Percentiles rank a stretch among this genome's conserved stretches.
Evolutionary conservation across 2,888 invertebrate genomes (phyloP).

Genomic region (Apodemia mormo): DNA sequence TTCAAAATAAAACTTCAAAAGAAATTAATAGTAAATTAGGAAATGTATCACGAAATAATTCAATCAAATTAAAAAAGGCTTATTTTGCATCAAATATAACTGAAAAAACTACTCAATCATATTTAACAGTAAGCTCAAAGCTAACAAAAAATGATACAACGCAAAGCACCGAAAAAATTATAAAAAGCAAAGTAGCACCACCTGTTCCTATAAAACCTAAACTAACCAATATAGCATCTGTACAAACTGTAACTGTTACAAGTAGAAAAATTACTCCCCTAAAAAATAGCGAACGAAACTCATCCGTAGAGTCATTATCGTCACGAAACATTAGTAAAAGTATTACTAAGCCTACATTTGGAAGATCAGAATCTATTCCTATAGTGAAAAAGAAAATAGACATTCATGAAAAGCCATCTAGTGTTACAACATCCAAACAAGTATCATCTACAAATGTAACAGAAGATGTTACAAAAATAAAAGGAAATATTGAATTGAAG

Average conservation of each 20-base stretch:
- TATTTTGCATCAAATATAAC: constrained; percentile 47
- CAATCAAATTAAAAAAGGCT: constrained; percentile 56
- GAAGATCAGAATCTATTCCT: constrained; percentile 56
- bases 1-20: constrained; percentile 43
- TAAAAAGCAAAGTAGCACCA: constrained; percentile 81
- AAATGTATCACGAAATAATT: constrained; percentile 56
- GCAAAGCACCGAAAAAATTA: constrained; percentile 44
- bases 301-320: constrained; percentile 56
- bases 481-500: constrained; percentile 70
- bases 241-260: constrained; percentile 44
- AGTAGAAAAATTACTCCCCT: constrained; percentile 43
- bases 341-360: constrained; percentile 51
- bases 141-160: constrained; percentile 38
- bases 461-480: constrained; percentile 41
- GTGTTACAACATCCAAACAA: constrained; percentile 31
- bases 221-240: constrained; percentile 53
- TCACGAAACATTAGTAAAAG: constrained; percentile 54
- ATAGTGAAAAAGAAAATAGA: constrained; percentile 42
- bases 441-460: constrained; percentile 35
- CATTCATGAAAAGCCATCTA: constrained; percentile 29
- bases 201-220: constrained; percentile 85
- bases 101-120: constrained; percentile 49
- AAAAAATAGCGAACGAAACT: constrained; percentile 52
- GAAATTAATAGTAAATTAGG: constrained; percentile 57
- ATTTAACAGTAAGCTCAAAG: constrained; percentile 45